phyloP scores from a whole-genome alignment of 2,797 vertebrate species.

The Heliangelus exortis region DNA sequence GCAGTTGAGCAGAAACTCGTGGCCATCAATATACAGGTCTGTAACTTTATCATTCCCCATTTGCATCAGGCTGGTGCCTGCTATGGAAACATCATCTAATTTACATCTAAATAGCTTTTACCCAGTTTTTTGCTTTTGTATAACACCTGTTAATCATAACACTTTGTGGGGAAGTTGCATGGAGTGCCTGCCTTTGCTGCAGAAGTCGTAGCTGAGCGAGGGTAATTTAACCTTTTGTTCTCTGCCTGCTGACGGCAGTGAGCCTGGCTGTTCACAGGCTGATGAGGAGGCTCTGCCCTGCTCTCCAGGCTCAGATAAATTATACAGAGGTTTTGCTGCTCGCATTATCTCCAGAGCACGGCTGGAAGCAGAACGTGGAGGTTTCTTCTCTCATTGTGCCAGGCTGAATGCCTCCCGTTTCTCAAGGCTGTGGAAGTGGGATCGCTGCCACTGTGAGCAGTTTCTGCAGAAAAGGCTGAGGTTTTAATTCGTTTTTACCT shows the following conservation, averaged over 20 bases:
- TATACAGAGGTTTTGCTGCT: constrained; percentile 8
- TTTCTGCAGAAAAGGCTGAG: background rate
- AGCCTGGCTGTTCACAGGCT: background rate
- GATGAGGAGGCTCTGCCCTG: background rate
- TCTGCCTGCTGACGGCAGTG: background rate
- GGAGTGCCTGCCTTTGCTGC: background rate
- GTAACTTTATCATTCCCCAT: background rate
- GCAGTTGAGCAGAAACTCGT: background rate
- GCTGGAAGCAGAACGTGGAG: background rate
- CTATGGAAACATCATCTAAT: constrained; percentile 37
- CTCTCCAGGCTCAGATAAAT: constrained; percentile 40
- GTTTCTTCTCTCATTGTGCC: background rate
- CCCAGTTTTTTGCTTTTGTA: background rate
- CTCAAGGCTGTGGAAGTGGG: constrained; percentile 26
- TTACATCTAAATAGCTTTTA: constrained; percentile 61
- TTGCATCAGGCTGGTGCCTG: constrained; percentile 8
- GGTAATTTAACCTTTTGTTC: constrained; percentile 45
- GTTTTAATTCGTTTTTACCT: constrained; percentile 20
- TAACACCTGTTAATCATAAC: constrained; percentile 56
- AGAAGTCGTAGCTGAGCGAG: constrained; percentile 13
- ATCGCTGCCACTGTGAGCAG: background rate
- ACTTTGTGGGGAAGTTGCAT: background rate
- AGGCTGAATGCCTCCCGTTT: constrained; percentile 13
- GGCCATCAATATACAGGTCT: background rate
- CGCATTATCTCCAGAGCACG: background rate